Evolutionary conservation across 92 coral and sea anemone genomes (phyloP).

Genomic region (Parazoanthus swiftii): DNA sequence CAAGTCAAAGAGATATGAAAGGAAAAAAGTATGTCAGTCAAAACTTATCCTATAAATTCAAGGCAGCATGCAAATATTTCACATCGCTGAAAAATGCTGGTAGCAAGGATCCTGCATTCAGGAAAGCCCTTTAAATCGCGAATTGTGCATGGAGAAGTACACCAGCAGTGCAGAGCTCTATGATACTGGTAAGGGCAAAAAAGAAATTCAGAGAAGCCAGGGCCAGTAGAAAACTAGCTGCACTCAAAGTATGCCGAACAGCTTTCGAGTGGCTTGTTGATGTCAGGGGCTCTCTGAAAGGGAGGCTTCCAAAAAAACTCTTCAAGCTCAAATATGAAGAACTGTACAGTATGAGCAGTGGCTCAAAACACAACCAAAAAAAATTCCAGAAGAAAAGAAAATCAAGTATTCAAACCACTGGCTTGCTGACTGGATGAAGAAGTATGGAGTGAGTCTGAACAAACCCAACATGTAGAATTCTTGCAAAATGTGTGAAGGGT

Average conservation of each 20-base stretch:
- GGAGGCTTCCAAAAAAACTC: constrained; percentile 49
- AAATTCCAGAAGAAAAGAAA: constrained; percentile 45
- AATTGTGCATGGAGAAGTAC: not conserved
- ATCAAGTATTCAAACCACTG: constrained; percentile 45
- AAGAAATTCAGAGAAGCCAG: too few species aligned
- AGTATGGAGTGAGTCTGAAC: constrained; percentile 41
- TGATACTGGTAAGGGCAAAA: too few species aligned
- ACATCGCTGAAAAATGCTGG: too few species aligned
- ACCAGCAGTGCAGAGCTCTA: not conserved
- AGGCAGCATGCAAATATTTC: too few species aligned
- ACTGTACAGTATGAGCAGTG: constrained; percentile 46
- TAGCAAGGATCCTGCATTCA: too few species aligned
- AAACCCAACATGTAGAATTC: constrained; percentile 37
- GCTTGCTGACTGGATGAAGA: constrained; percentile 47
- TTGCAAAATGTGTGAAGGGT: constrained; percentile 43
- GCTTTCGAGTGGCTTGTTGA: constrained; percentile 48
- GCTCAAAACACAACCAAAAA: constrained; percentile 41
- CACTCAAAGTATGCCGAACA: constrained; percentile 28
- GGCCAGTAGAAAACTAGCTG: constrained; percentile 29
- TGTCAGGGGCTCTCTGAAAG: constrained; percentile 42
- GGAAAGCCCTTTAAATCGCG: too few species aligned
- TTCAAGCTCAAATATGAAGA: constrained; percentile 44
- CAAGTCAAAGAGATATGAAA: too few species aligned
- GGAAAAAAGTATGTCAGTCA: too few species aligned
- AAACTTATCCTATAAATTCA: too few species aligned